A percentile compares a stretch with the other conserved stretches of the same genome.
Conservation (phyloP, 2,113 vertebrate species). For the Hystrix cristata region DNA sequence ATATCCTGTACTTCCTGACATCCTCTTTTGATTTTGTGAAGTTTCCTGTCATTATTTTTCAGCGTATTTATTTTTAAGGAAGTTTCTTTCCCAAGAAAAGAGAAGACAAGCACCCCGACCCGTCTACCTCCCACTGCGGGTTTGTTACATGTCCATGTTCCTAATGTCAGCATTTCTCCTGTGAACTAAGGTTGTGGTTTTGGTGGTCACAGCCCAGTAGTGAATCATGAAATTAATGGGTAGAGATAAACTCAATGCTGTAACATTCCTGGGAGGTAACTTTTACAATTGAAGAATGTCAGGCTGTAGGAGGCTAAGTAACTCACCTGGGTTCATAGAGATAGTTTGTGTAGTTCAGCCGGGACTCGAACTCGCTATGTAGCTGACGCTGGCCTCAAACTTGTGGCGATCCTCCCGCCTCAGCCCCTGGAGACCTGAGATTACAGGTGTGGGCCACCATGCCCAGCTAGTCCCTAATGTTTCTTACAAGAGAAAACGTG, state of each 20-base stretch:
- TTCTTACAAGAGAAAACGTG: not conserved
- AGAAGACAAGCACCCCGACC: not conserved
- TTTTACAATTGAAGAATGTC: not conserved
- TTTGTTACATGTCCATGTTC: not conserved
- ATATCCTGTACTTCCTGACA: slow-evolving; percentile 73
- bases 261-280: not conserved
- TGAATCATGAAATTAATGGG: slow-evolving; percentile 33
- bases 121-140: not conserved
- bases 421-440: not conserved
- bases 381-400: not conserved
- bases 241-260: slow-evolving; percentile 44
- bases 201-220: not conserved
- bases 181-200: not conserved
- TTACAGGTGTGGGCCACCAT: not conserved
- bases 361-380: not conserved
- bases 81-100: slow-evolving; percentile 69
- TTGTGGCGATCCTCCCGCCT: not conserved
- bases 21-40: slow-evolving; percentile 74
- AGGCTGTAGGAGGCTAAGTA: not conserved
- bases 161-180: slow-evolving; percentile 23
- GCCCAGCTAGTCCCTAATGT: not conserved
- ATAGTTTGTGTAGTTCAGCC: not conserved
- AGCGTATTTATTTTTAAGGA: slow-evolving; percentile 78
- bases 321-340: not conserved
- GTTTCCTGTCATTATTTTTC: slow-evolving; percentile 80